Base-by-base conservation (phyloP, 1,140 invertebrate species). In the Potamilus streckersoni region DNA sequence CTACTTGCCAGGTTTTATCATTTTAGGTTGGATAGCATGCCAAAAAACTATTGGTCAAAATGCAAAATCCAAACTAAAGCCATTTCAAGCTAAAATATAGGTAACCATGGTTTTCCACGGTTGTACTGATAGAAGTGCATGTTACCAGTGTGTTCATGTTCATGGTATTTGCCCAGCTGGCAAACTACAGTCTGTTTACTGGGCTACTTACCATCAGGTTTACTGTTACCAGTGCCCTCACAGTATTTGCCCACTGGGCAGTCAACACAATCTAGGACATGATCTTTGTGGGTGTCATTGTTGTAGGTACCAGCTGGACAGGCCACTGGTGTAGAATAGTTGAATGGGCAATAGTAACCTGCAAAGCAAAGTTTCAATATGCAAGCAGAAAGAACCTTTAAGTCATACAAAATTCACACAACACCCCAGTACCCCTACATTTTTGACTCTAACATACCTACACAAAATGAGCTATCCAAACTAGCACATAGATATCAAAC, bases 211-310 rank as follows among this genome's bases (percentile, higher is more conserved):
- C 88, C 88, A 77, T 83, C 81, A 14, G 88, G 88, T 23, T 83
- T 62, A 56, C 75, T 79, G 68, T 88, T 89, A 59, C 87, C 88
- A 38, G 80, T 63, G n/a, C 87, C 88, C 66, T 85, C 79, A 80
- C 88, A 89, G 79, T 87, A 88, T 73, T 79, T 75, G 15, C 88
- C 88, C n/a, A 83, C 76, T 14, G 84, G 74, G 72, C 88, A 89
- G 62, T 85, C 79, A 2, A 76, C 79, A 80, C 88, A 89, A 19
- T 87, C 79, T 27, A 73, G 60, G 0, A 58, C 73, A 1, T 71
- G 23, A 13, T 77, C 69, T 79, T 86, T 81, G 67, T 86, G 85
- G 15, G 87, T 88, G 31, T 70, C 75, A 64, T 88, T 87, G 80
- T 88, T 87, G 76, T 78, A 88, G 0, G 87, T 89, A 27, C 87